phyloP scores from a whole-genome alignment of 1,140 invertebrate genomes.

The Sitodiplosis mosellana region DNA sequence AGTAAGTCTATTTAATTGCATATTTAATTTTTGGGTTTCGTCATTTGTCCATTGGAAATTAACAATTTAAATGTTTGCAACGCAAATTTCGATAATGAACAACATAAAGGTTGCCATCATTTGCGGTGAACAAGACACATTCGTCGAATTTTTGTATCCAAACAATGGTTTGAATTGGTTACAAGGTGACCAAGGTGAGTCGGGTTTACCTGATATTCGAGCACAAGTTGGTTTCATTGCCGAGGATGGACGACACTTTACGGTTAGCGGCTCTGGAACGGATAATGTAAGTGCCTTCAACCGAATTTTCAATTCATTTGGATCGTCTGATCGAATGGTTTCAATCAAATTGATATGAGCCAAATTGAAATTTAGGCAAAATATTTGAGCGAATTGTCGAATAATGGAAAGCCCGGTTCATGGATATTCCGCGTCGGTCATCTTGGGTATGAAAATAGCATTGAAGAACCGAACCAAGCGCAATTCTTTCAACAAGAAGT shows the following conservation, averaged over 20 bases:
- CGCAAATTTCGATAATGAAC: not conserved
- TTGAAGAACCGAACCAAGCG: constrained; percentile 36
- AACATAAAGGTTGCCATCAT: constrained; percentile 48
- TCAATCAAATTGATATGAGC: constrained; percentile 11
- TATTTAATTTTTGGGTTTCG: constrained; percentile 1
- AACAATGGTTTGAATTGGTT: constrained; percentile 82
- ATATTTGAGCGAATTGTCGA: constrained; percentile 41
- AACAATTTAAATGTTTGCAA: not conserved
- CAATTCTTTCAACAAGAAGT: constrained; percentile 19
- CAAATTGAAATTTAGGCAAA: constrained; percentile 56
- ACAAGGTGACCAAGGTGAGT: constrained; percentile 41
- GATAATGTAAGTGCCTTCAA: constrained; percentile 43
- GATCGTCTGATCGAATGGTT: too few species aligned
- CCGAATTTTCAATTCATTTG: too few species aligned
- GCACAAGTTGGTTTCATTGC: constrained; percentile 84
- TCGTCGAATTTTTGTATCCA: constrained; percentile 70
- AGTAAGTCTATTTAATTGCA: constrained; percentile 9
- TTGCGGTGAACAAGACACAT: constrained; percentile 64
- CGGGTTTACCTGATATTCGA: constrained; percentile 59
- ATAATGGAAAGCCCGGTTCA: constrained; percentile 59
- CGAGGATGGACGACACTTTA: constrained; percentile 49
- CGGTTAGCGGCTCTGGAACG: constrained; percentile 67
- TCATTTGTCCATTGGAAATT: not conserved
- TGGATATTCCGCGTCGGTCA: constrained; percentile 69
- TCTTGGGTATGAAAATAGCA: constrained; percentile 34